Evolutionary conservation across 2,888 invertebrate species (phyloP).

Genomic region (Synanthedon andrenaeformis): DNA sequence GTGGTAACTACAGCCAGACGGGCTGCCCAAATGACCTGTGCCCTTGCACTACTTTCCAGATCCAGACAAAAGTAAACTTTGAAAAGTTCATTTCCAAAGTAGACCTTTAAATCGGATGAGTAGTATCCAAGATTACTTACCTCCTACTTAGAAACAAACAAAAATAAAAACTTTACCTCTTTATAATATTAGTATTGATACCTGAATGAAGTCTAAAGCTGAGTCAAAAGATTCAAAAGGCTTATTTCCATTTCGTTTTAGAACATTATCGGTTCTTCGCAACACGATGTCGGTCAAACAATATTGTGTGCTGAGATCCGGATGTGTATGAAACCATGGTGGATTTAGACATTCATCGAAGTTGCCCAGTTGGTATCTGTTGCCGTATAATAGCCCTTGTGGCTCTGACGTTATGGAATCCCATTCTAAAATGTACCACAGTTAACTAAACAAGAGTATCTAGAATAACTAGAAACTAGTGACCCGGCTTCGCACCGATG

Average conservation of each 20-base stretch:
- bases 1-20: too few relatives aligned
- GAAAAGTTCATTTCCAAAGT: too few relatives aligned
- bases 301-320: constrained; percentile 50
- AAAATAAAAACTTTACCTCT: too few relatives aligned
- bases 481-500: too few relatives aligned
- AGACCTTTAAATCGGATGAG: too few relatives aligned
- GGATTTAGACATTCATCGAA: constrained; percentile 70
- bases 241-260: constrained; percentile 22
- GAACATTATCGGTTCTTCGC: constrained; percentile 33
- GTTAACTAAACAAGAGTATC: background rate
- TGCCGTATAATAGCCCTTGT: constrained; percentile 67
- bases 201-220: constrained; percentile 55
- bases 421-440: constrained; percentile 54
- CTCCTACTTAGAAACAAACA: too few relatives aligned
- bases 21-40: too few relatives aligned
- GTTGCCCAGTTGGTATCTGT: constrained; percentile 70
- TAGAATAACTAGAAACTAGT: too few relatives aligned
- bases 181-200: constrained; percentile 9
- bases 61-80: too few relatives aligned
- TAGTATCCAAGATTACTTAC: too few relatives aligned
- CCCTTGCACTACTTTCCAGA: too few relatives aligned
- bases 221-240: constrained; percentile 46
- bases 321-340: constrained; percentile 35
- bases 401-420: constrained; percentile 72
- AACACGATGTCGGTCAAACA: constrained; percentile 59